Evolutionary conservation across 2,888 invertebrate genomes (phyloP).

Genomic region (Stomorhina lunata): DNA sequence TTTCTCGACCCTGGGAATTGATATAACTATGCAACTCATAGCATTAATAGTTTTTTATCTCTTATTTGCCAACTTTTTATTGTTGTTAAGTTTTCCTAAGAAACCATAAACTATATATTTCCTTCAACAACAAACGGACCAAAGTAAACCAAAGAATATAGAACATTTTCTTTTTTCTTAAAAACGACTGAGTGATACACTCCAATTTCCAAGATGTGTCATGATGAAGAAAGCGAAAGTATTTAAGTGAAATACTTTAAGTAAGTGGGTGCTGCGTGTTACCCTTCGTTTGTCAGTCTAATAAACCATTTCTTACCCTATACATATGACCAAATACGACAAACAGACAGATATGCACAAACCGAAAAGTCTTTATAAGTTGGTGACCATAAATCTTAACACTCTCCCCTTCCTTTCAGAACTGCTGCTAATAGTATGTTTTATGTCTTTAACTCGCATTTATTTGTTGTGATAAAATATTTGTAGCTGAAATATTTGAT

Average conservation of each 20-base stretch:
- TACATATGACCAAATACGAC: no score
- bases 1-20: background rate
- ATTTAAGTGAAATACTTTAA: background rate
- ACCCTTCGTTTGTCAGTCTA: background rate
- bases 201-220: slow-evolving; percentile 26
- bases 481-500: slow-evolving; percentile 45
- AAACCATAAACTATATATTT: slow-evolving; percentile 15
- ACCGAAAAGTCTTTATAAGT: slow-evolving; percentile 26
- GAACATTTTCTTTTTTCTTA: background rate
- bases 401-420: slow-evolving; percentile 41
- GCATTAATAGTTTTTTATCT: background rate
- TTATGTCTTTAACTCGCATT: no score
- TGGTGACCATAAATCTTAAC: slow-evolving; percentile 57
- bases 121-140: slow-evolving; percentile 11
- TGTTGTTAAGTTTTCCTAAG: background rate
- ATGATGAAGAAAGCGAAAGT: slow-evolving; percentile 1
- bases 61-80: slow-evolving; percentile 11
- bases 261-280: background rate
- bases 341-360: no score
- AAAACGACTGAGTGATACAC: slow-evolving; percentile 22
- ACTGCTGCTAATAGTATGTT: background rate
- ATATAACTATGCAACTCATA: background rate
- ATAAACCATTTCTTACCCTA: no score
- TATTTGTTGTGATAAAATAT: slow-evolving; percentile 30
- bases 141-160: slow-evolving; percentile 2